Conservation (phyloP, 2,113 vertebrate species). For the Gymnobelideus leadbeateri region DNA sequence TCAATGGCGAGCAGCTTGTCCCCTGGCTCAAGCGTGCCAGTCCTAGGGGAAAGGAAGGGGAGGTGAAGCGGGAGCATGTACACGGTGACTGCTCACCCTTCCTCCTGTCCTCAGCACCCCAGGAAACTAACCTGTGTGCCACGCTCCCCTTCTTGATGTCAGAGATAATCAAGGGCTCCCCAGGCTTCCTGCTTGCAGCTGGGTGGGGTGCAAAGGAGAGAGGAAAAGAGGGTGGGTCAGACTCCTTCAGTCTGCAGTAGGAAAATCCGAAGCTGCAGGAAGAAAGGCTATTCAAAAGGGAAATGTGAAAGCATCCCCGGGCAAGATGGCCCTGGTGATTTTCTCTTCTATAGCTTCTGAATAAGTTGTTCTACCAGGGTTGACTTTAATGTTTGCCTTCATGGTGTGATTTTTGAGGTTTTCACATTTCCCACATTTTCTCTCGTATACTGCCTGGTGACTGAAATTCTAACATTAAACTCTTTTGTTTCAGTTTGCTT, state of each 20-base stretch:
- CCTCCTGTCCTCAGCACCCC: not conserved
- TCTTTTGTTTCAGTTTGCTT: not conserved
- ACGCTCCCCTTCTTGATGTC: conserved; percentile 97
- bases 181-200: conserved; percentile 93
- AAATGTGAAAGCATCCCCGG: not conserved
- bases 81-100: accelerated
- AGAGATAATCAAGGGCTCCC: conserved; percentile 96
- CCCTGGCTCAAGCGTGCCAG: conserved; percentile 96
- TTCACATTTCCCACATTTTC: not conserved
- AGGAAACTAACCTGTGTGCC: conserved; percentile 92
- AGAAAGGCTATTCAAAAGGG: not conserved
- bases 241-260: not conserved
- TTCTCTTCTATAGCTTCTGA: not conserved
- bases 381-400: not conserved
- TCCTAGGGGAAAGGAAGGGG: conserved; percentile 84
- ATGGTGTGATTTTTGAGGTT: not conserved
- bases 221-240: accelerated
- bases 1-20: conserved; percentile 97
- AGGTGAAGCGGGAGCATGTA: conserved; percentile 16
- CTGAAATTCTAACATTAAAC: not conserved
- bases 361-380: not conserved
- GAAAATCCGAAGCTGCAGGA: not conserved
- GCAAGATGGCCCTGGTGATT: not conserved
- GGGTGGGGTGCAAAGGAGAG: not conserved
- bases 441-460: not conserved